Base-by-base conservation (phyloP, 2,113 vertebrate genomes). In the Platichthys flesus region DNA sequence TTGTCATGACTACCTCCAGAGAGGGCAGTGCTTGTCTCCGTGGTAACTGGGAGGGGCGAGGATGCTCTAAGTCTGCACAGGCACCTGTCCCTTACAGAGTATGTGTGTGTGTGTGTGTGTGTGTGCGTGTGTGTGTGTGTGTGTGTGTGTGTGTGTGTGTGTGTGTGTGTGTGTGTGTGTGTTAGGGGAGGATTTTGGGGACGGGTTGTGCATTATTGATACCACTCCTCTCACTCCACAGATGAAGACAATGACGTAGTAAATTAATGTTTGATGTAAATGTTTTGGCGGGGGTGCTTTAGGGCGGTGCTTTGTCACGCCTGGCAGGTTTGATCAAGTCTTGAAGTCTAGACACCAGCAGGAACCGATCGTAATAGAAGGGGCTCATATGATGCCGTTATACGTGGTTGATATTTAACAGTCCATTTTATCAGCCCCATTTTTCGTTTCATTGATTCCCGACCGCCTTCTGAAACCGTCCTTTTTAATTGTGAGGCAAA, bases 231-330 rank as follows among this genome's bases (percentile, higher is more conserved):
- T 6, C 5, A 2, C 31, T 64, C 57, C n/a, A 55, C 77, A 52
- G 63, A 74, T 72, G 49, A 74, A 69, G 78, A 57, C 62, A 28
- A 40, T 31, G 78, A 66, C 71, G 79, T 20, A 49, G 26, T 59
- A 67, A 78, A 91, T 91, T 18, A 87, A 91, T 81, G 83, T 89
- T 91, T 90, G 68, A 91, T 85, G 80, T 56, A 13, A 58, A 51
- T 26, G 37, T 68, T 79, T n/a, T 1, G 63, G n/a, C 7, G 59
- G 40, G 47, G 47, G 40, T 65, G 66, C 70, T 62, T 42, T 0
- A 45, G 71, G 63, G 12, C 16, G 4, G 45, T 13, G 49, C 67
- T 71, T 58, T 31, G 31, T 31, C 31, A 31, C 6, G 31, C 31
- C 6, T 31, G 31, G 31, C 31, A 31, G 31, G 31, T 31, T 31